Base-by-base conservation (phyloP, 2,888 invertebrate genomes). In the Ptycholaimellus sp. region DNA sequence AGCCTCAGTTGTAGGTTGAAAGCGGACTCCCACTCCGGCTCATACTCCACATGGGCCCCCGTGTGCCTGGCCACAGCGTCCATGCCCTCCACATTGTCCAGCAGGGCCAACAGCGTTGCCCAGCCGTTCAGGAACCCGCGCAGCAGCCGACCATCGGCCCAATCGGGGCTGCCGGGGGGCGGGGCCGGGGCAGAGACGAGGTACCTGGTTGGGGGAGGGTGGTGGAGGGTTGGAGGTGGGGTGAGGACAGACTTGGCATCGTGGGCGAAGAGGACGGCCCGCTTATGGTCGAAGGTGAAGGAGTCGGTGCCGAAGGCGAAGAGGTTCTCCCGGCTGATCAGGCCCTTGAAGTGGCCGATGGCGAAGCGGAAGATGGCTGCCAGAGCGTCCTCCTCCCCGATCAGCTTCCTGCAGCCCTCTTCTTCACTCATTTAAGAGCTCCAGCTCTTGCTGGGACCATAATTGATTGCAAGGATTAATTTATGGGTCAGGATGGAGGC, bases 21-120 rank as follows among this genome's bases (percentile, higher is more conserved):
- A 1, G 87, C 93, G 0, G 83, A 80, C 62, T 96, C 96, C 96
- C 96, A 99, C 57, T 96, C 96, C 0, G 85, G 83, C 60, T 99
- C 96, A 63, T 81, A 93, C 57, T 93, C 90, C 73, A 93, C 80
- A 58, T 96, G 96, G 52, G 87, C 83, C 0, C 81, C 82, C 1
- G 80, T 74, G 69, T 83, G 75, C 3, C 79, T 54, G 4, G 65
- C 65, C 21, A 70, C 68, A 13, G 64, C 57, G 52, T 73, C 71
- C 71, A 73, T 72, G 34, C 68, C 68, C 64, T 70, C 46, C 21
- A 48, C n/a, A 27, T 13, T 27, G 13, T 27, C n/a, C n/a, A 93
- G 64, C 18, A 93, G 65, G 40, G 72, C 72, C 37, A 87, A 64
- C 53, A 90, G 66, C 19, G 74, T 65, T 5, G 73, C 71, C 39